Evolutionary conservation across 2,888 invertebrate species (phyloP), one percentile per base, ranked within the genome.

Genomic region (Tetanocera ferruginea): DNA sequence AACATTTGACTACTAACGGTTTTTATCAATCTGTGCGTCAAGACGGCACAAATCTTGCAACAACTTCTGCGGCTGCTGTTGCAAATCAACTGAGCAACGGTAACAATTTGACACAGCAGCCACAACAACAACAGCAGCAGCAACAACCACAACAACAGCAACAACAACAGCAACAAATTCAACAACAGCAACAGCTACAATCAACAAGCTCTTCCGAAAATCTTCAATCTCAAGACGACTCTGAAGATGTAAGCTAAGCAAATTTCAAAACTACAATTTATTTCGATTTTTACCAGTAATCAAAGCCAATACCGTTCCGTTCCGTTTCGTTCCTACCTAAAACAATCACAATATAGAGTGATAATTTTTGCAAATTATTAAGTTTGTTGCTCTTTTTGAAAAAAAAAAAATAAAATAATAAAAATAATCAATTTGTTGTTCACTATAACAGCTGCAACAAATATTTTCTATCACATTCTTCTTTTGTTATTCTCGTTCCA

Each of bases 1-100:
- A 90, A 82, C 89, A 89, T 85, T 85, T 90, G 83, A 89, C 90
- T 64, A 87, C 86, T 62, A 89, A 89, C 82, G 86, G 87, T 78
- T 89, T 90, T 77, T 89, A 90, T 86, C 89, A 88, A 80, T 84
- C 88, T 69, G 87, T 87, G 43, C 83, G 89, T 75, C 83, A 82
- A 25, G 81, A 82, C 79, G 81, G 81, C 80, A 83, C 87, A 6
- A 82, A 85, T 69, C 84, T 83, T 43, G 84, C 86, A 23, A 86
- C 87, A 37, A 83, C 82, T 75, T 83, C 85, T 70, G 83, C 83
- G 43, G 85, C 86, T 28, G 84, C 85, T 73, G 83, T 86, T 23
- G 81, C 82, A 25, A 82, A 82, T 67, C 85, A 82, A 74, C 82
- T 81, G 77, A 84, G 80, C 71, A 82, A 78, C 80, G 81, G 80